phyloP scores from a whole-genome alignment of 2,888 invertebrate genomes.

The Norana najaformis region DNA sequence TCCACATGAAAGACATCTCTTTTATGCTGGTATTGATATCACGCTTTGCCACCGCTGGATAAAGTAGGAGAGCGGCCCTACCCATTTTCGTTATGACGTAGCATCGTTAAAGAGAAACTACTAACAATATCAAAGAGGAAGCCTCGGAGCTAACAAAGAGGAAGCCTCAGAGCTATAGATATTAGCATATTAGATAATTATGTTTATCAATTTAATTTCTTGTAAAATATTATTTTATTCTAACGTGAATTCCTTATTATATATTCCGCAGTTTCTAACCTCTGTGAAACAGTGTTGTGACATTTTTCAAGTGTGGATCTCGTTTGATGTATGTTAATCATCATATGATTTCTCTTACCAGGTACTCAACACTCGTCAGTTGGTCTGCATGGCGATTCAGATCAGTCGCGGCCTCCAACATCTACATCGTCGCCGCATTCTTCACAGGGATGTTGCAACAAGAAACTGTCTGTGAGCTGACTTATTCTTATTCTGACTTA shows the following conservation, averaged over 20 bases:
- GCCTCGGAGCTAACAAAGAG: too few species aligned
- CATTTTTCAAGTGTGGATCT: neutral
- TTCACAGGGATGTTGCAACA: slow-evolving; percentile 91
- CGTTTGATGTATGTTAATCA: neutral
- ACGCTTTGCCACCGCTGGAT: too few species aligned
- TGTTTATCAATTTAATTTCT: too few species aligned
- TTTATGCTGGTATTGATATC: too few species aligned
- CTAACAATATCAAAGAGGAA: too few species aligned
- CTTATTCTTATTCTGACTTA: too few species aligned
- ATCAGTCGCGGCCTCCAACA: slow-evolving; percentile 86
- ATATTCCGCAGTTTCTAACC: neutral
- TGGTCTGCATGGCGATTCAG: slow-evolving; percentile 92
- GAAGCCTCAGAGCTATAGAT: too few species aligned
- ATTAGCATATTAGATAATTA: too few species aligned
- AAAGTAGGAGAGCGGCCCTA: too few species aligned
- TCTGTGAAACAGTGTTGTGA: neutral
- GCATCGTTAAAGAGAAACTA: too few species aligned
- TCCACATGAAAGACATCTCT: too few species aligned
- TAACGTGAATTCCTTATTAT: neutral
- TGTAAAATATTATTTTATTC: neutral
- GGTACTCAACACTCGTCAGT: slow-evolving; percentile 83
- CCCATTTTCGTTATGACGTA: too few species aligned
- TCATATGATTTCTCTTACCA: slow-evolving; percentile 34
- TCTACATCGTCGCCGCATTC: slow-evolving; percentile 85
- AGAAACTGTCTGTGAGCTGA: slow-evolving; percentile 90